phyloP scores from a whole-genome alignment of 2,888 invertebrate genomes.

The Embidobia sp. region DNA sequence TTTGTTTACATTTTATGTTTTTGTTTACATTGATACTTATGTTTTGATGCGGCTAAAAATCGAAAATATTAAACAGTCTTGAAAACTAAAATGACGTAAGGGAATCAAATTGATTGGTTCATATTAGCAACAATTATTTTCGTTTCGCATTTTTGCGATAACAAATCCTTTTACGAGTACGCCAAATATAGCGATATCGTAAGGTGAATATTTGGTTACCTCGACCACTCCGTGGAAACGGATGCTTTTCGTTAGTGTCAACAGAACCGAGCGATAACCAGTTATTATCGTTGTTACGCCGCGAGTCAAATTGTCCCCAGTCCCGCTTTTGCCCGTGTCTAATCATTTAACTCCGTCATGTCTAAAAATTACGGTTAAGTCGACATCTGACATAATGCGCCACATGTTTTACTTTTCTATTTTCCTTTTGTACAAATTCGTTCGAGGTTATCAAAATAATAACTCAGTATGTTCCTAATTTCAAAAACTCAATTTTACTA shows the following conservation, averaged over 20 bases:
- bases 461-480: no score
- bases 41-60: no score
- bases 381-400: slow-evolving; percentile 4
- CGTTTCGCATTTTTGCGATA: background rate
- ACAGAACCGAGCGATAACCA: slow-evolving; percentile 36
- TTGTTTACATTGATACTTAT: no score
- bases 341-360: slow-evolving; percentile 21
- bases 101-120: no score
- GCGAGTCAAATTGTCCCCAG: slow-evolving; percentile 26
- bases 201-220: slow-evolving; percentile 42
- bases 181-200: slow-evolving; percentile 11
- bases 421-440: no score
- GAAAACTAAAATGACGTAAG: no score
- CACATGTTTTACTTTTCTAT: background rate
- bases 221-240: slow-evolving; percentile 21
- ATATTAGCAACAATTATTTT: background rate
- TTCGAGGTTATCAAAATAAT: no score
- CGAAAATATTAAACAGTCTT: no score
- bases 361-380: slow-evolving; percentile 23
- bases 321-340: slow-evolving; percentile 11
- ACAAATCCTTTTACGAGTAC: slow-evolving; percentile 19
- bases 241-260: slow-evolving; percentile 43
- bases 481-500: no score
- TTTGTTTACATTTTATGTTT: no score
- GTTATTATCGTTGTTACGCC: slow-evolving; percentile 40